Evolutionary conservation across 2,113 vertebrate genomes (phyloP).

Genomic region (Microtus ochrogaster): DNA sequence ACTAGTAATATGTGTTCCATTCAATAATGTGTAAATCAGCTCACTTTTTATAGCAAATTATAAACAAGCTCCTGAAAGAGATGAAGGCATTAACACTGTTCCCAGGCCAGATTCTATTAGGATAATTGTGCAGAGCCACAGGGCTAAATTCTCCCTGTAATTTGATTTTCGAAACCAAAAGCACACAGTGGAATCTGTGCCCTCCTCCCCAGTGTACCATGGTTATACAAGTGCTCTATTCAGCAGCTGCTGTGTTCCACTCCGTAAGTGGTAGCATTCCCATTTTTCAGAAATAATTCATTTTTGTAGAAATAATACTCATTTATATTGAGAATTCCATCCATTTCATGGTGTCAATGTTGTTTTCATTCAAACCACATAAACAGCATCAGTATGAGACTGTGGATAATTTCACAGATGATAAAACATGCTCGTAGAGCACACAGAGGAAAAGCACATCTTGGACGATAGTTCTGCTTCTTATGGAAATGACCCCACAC

Average conservation of each 20-base stretch:
- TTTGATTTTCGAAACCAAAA: conserved; percentile 76
- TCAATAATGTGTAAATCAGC: conserved; percentile 49
- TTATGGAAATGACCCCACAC: background rate
- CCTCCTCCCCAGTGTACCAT: conserved; percentile 47
- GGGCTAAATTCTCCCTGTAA: conserved; percentile 63
- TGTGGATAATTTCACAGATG: conserved; percentile 64
- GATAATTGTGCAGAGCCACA: conserved; percentile 58
- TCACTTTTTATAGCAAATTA: conserved; percentile 60
- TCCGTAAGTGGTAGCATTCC: conserved; percentile 50
- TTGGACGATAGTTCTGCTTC: background rate
- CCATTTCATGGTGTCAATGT: conserved; percentile 59
- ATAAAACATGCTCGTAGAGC: conserved; percentile 13
- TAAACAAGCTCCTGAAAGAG: conserved; percentile 55
- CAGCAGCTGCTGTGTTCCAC: conserved; percentile 62
- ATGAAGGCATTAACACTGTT: conserved; percentile 62
- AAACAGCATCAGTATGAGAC: conserved; percentile 40
- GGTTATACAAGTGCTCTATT: conserved; percentile 33
- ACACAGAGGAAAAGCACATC: background rate
- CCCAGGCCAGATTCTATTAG: conserved; percentile 47
- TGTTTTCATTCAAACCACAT: conserved; percentile 72
- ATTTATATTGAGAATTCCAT: conserved; percentile 60
- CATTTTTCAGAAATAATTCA: conserved; percentile 73
- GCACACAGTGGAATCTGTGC: conserved; percentile 52
- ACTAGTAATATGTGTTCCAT: conserved; percentile 39
- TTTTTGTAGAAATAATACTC: conserved; percentile 65